Percentiles rank a stretch among this genome's conserved stretches.
These are phyloP conservation scores for Parauchenoglanis ngamensis DNA, from an alignment of 2,797 vertebrate species.

Conservation along the genomic window DNA sequence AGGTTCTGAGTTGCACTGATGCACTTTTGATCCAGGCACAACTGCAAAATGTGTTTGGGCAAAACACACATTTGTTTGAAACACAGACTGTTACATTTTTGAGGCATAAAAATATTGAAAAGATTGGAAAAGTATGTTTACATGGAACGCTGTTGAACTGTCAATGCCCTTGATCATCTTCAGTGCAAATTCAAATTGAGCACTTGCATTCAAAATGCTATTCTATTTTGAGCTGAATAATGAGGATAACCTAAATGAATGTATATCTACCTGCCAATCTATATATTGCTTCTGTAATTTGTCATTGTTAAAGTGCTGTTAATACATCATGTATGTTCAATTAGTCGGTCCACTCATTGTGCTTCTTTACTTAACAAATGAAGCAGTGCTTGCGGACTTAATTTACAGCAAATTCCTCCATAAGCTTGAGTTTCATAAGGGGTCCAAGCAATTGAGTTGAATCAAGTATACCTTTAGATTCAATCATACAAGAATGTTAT, in stretches of 20 bases:
- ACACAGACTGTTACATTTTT: slow-evolving; percentile 50
- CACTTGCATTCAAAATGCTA: slow-evolving; percentile 44
- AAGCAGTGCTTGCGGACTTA: background rate
- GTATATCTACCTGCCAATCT: slow-evolving; percentile 42
- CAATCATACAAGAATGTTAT: background rate
- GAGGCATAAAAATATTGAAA: slow-evolving; percentile 12
- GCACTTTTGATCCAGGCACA: slow-evolving; percentile 60
- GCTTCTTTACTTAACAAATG: background rate
- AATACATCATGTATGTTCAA: slow-evolving; percentile 46
- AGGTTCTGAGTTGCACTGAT: slow-evolving; percentile 55
- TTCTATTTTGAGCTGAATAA: slow-evolving; percentile 7
- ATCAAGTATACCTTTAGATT: background rate
- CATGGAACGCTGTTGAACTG: background rate
- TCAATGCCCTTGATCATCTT: background rate
- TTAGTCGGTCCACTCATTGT: slow-evolving; percentile 36
- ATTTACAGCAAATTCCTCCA: background rate
- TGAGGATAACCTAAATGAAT: slow-evolving; percentile 48
- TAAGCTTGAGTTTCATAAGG: background rate
- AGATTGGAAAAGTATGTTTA: slow-evolving; percentile 9
- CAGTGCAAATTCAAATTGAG: slow-evolving; percentile 25
- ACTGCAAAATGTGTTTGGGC: slow-evolving; percentile 38
- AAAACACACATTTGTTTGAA: slow-evolving; percentile 29
- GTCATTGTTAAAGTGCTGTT: slow-evolving; percentile 53
- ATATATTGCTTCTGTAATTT: slow-evolving; percentile 22
- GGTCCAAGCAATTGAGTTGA: background rate